Base-by-base conservation (phyloP, 2,113 vertebrate genomes). In the Urocynchramus pylzowi region DNA sequence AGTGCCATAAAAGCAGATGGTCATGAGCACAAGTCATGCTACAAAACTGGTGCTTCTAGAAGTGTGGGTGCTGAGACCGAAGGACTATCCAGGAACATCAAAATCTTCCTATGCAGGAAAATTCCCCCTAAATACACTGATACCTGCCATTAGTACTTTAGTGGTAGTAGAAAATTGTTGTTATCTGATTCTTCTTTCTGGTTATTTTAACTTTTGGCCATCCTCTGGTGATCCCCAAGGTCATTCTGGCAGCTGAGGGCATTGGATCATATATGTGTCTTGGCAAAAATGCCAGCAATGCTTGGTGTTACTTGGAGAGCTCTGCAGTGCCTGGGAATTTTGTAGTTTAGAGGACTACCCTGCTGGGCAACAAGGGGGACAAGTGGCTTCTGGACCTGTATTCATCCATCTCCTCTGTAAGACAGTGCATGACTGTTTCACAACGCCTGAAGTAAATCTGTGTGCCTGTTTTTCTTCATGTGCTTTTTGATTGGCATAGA, bases 1-100 rank as follows among this genome's bases (percentile, higher is more conserved):
- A 10, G 12, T 95, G 92, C 94, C 95, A 92, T 50, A 33, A 39
- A 45, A 95, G 84, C 98, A 98, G 96, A 97, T 96, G 95, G 84
- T 50, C 64, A 16, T 59, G 81, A 90, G 93, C 42, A 45, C 60
- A 80, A 93, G 56, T 49, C 35, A 1, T 80, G 65, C 87, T 87
- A 80, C 26, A 71, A 49, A 91, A 81, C 49, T 67, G 39, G 18
- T 57, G 50, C 77, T 79, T 93, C 87, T 70, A 41, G 77, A 87
- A 89, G 74, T 81, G n/a, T 45, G 64, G 44, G 18, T 59, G 35
- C 52, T 49, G 41, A 27, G 17, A 23, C 28, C 21, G 10, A 86
- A 84, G 60, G 60, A 27, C 68, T 83, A 47, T 35, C n/a, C 59
- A 89, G 65, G n/a, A 96, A 68, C 24, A 89, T 52, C 12, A 69